Base-by-base conservation (phyloP, 2,797 vertebrate species). In the Novumbra hubbsi region DNA sequence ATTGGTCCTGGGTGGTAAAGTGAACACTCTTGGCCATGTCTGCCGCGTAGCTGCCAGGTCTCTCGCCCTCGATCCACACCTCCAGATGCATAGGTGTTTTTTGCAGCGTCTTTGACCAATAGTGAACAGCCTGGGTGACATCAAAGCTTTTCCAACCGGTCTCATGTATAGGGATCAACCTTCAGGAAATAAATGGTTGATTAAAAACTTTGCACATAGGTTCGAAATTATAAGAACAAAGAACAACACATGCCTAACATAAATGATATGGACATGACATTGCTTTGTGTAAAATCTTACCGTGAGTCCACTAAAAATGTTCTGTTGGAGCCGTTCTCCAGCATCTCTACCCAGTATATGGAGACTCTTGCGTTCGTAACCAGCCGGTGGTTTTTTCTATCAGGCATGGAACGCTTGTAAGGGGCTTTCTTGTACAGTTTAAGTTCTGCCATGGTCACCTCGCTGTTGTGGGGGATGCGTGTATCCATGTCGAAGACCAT, bases 91-190 rank as follows among this genome's bases (percentile, higher is more conserved):
- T 94, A 1, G 96, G 94, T 76, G 90, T 92, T 57, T 63, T 86
- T 76, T 88, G 89, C 76, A 88, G 86, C 27, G 83, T 90, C 78
- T 91, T 92, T 80, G 95, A 95, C 97, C 98, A 99, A 89, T 95
- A 95, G 69, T 95, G 95, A 82, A 99, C 95, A 0, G 97, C 98
- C 84, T 98, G 96, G 0, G 96, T 98, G 89, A 99, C 97, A 72
- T 99, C 98, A 76, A 99, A 97, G 92, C 95, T 95, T 87, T 91
- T 96, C 98, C 98, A 99, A 79, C 96, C 96, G 0, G 93, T 94
- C 76, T 96, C 95, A 19, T 92, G 91, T 76, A 97, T 92, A 32
- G 95, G 93, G 87, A 99, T 93, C 90, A 97, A 90, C 89, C 96
- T 98, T 81, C 5, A 83, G 69, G 63, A 65, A 19, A 65, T 17